These are phyloP conservation scores for Chiridota heheva DNA, from an alignment of 35 echinoderm and acorn worm genomes.

Conservation along the genomic window DNA sequence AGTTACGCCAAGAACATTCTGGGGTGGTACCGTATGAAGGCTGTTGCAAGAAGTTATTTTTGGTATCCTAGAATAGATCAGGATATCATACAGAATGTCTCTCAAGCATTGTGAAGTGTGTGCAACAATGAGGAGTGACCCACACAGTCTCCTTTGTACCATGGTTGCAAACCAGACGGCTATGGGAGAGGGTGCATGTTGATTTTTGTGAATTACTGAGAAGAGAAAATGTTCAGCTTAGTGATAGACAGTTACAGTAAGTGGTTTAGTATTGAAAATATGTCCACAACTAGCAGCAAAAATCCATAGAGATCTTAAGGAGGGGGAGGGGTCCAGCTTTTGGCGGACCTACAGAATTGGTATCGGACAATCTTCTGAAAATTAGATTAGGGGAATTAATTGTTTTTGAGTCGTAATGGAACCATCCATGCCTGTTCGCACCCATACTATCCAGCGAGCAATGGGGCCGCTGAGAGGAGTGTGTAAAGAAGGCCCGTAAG, in stretches of 20 bases:
- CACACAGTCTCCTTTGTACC: conserved; percentile 46
- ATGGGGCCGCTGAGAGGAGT: conserved; percentile 38
- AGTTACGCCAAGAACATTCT: conserved; percentile 66
- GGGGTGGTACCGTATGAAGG: conserved; percentile 72
- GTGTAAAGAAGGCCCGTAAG: conserved; percentile 26
- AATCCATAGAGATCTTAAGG: conserved; percentile 46
- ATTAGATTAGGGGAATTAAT: conserved; percentile 52
- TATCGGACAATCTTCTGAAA: conserved; percentile 79
- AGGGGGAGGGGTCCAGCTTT: conserved; percentile 33
- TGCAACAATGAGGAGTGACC: conserved; percentile 30
- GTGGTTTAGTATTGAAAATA: conserved; percentile 55
- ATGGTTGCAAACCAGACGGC: conserved; percentile 28
- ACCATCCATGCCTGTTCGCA: conserved; percentile 35
- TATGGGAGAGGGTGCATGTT: conserved; percentile 56
- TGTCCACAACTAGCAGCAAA: conserved; percentile 39
- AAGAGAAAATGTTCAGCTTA: conserved; percentile 50
- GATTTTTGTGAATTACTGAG: conserved; percentile 57
- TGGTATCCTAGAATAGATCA: conserved; percentile 70
- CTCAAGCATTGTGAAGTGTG: conserved; percentile 38
- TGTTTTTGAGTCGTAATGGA: conserved; percentile 54
- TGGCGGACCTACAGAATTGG: conserved; percentile 56
- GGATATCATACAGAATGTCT: conserved; percentile 43
- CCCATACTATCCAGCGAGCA: conserved; percentile 46
- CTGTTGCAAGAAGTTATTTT: conserved; percentile 55
- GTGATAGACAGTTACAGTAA: conserved; percentile 64